Evolutionary conservation across 2,797 vertebrate genomes (phyloP).

Genomic region (Cryptoblepharus egeriae): DNA sequence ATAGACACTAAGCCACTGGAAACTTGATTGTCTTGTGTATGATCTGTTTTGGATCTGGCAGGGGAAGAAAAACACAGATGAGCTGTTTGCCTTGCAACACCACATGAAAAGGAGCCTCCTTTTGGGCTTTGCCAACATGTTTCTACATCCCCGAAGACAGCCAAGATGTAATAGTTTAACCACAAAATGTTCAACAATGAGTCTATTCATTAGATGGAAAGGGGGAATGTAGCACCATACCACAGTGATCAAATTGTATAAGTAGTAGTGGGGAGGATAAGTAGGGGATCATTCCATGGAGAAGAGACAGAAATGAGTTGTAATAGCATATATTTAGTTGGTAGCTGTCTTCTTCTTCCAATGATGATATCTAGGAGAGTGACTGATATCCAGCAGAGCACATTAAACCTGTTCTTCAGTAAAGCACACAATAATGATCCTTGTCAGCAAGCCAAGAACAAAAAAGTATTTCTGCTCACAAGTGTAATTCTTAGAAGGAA

Average conservation of each 20-base stretch:
- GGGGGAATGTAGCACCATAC: slow-evolving; percentile 34
- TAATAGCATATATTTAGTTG: slow-evolving; percentile 47
- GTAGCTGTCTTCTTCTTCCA: slow-evolving; percentile 22
- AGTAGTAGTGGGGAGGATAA: slow-evolving; percentile 51
- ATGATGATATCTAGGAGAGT: background rate
- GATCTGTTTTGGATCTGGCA: slow-evolving; percentile 35
- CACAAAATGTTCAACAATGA: slow-evolving; percentile 54
- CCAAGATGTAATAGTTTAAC: slow-evolving; percentile 64
- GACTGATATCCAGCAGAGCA: background rate
- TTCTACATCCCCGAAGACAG: slow-evolving; percentile 54
- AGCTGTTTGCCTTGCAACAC: slow-evolving; percentile 36
- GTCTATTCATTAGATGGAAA: slow-evolving; percentile 60
- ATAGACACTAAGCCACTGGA: background rate
- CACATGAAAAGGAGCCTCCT: slow-evolving; percentile 59
- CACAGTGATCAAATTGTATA: slow-evolving; percentile 23
- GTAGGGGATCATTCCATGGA: slow-evolving; percentile 39
- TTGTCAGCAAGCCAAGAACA: background rate
- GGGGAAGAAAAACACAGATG: slow-evolving; percentile 39
- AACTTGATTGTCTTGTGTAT: slow-evolving; percentile 17
- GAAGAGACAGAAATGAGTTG: slow-evolving; percentile 48
- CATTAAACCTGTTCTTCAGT: background rate
- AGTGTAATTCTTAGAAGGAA: slow-evolving; percentile 35
- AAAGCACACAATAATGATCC: background rate
- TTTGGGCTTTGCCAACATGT: slow-evolving; percentile 37
- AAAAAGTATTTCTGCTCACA: background rate